phyloP scores from a whole-genome alignment of 1,140 invertebrate species.

The Agrilus planipennis region DNA sequence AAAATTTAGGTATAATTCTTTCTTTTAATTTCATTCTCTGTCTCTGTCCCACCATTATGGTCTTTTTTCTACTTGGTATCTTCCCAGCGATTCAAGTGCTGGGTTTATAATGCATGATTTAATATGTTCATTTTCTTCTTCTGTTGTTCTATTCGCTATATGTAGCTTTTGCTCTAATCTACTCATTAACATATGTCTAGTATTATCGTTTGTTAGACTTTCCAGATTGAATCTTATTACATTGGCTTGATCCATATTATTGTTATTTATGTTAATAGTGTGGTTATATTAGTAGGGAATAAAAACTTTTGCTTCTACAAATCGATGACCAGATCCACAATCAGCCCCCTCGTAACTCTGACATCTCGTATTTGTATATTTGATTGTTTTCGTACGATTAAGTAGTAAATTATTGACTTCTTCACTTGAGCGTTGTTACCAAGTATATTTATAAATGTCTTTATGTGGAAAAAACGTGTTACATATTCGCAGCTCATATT shows the following conservation, averaged over 20 bases:
- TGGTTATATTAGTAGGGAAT: too few species aligned
- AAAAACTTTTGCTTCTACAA: neutral
- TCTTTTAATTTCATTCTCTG: neutral
- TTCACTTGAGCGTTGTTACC: constrained; percentile 9
- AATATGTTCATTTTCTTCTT: too few species aligned
- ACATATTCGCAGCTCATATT: too few species aligned
- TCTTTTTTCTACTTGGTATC: neutral
- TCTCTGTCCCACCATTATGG: neutral
- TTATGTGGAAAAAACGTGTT: too few species aligned
- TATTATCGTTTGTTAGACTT: neutral
- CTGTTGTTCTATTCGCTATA: neutral
- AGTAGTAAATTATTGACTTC: constrained; percentile 11
- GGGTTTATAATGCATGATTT: neutral
- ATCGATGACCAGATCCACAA: neutral
- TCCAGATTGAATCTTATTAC: too few species aligned
- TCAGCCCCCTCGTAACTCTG: neutral
- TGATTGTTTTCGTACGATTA: neutral
- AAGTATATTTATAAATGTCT: constrained; percentile 11
- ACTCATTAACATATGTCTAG: neutral
- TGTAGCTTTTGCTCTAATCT: neutral
- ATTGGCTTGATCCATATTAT: neutral
- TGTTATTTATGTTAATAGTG: neutral
- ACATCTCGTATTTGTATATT: neutral
- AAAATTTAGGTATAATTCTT: too few species aligned
- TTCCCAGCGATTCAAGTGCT: neutral